phyloP scores from a whole-genome alignment of 1,140 invertebrate genomes.

The Aphis craccivora region DNA sequence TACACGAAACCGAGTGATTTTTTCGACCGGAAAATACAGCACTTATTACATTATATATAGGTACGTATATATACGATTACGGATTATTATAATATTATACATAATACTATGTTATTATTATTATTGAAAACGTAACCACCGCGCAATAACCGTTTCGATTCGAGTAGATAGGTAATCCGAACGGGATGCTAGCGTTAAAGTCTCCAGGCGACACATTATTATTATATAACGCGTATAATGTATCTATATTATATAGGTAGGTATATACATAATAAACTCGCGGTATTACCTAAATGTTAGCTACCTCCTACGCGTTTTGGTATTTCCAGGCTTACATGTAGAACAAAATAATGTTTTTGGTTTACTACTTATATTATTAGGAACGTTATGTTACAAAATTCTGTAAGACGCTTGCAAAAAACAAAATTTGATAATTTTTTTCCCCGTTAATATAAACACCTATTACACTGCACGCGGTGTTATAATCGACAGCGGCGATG shows the following conservation, averaged over 20 bases:
- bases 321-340: not conserved
- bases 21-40: not conserved
- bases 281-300: not conserved
- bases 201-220: constrained; percentile 31
- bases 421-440: not conserved
- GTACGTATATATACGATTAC: not conserved
- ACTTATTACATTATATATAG: not conserved
- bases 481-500: not conserved
- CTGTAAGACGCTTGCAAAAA: too few species aligned
- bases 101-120: not conserved
- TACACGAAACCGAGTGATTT: not conserved
- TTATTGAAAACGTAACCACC: not conserved
- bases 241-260: not conserved
- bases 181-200: constrained; percentile 28
- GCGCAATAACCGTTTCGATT: not conserved
- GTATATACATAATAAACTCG: not conserved
- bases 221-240: not conserved
- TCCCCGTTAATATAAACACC: not conserved
- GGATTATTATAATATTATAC: not conserved
- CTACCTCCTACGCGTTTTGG: not conserved
- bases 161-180: not conserved
- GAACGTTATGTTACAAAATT: not conserved
- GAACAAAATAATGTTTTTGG: not conserved
- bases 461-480: not conserved
- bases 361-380: not conserved